These are phyloP conservation scores for Agrotis exclamationis DNA, from an alignment of 2,888 invertebrate genomes.

Conservation along the genomic window DNA sequence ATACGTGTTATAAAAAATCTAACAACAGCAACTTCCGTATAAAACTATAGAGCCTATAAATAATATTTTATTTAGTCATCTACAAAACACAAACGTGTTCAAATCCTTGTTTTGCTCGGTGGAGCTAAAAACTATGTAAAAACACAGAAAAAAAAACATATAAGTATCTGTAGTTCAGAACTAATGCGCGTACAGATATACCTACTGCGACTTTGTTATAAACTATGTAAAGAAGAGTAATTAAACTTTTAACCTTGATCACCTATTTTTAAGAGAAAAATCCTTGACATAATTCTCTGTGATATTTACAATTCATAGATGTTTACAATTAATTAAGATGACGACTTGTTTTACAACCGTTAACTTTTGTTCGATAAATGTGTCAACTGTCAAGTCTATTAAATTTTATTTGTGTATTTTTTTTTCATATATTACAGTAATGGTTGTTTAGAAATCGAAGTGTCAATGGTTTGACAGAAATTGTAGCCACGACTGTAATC, in stretches of 20 bases:
- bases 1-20: no score
- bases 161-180: no score
- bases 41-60: not conserved
- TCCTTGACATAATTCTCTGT: not conserved
- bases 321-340: not conserved
- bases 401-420: not conserved
- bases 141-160: no score
- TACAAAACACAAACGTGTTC: not conserved
- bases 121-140: no score
- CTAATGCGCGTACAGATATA: no score
- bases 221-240: no score
- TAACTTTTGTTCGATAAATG: not conserved
- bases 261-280: not conserved
- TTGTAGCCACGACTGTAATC: no score
- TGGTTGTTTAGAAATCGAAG: not conserved
- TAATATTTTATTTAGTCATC: not conserved
- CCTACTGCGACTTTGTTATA: no score
- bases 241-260: not conserved
- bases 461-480: conserved; percentile 2
- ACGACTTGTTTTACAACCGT: not conserved
- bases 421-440: not conserved
- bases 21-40: not conserved
- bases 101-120: no score
- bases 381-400: not conserved
- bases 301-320: not conserved